Evolutionary conservation across 2,797 vertebrate genomes (phyloP).

Genomic region (Lacerta viridis): DNA sequence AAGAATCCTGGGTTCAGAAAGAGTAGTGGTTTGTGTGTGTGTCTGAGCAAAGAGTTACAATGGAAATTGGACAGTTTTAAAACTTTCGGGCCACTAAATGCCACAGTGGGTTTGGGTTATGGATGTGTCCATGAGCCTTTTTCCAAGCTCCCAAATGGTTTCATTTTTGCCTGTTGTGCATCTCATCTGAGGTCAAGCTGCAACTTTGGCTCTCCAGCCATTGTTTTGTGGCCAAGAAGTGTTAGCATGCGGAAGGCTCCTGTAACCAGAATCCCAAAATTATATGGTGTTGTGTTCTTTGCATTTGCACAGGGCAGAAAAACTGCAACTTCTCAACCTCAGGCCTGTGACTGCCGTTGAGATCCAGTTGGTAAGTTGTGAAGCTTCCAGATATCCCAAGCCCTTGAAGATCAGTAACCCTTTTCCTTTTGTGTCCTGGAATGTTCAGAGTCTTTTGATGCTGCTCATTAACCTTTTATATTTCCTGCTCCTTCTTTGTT

Average conservation of each 20-base stretch:
- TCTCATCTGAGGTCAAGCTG: background rate
- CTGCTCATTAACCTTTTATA: background rate
- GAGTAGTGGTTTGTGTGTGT: background rate
- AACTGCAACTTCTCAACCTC: slow-evolving; percentile 95
- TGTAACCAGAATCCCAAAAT: slow-evolving; percentile 41
- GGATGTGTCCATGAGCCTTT: accelerated
- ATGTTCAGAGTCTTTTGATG: slow-evolving; percentile 4
- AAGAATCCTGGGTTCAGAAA: background rate
- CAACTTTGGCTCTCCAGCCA: background rate
- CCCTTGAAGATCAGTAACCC: slow-evolving; percentile 18
- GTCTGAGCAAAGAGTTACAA: background rate
- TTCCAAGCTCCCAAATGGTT: background rate
- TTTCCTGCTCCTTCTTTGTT: slow-evolving; percentile 5
- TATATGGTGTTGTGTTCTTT: slow-evolving; percentile 5
- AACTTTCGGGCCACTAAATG: background rate
- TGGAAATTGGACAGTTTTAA: background rate
- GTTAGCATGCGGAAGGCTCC: slow-evolving; percentile 9
- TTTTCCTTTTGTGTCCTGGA: slow-evolving; percentile 37
- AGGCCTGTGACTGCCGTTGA: slow-evolving; percentile 95
- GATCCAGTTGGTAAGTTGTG: slow-evolving; percentile 91
- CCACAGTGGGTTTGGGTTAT: background rate
- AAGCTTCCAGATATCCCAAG: slow-evolving; percentile 24
- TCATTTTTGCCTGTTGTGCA: background rate
- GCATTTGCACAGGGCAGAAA: slow-evolving; percentile 89
- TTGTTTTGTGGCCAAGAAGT: slow-evolving; percentile 44